Evolutionary conservation across 2,797 vertebrate genomes (phyloP).

Genomic region (Ibycter americanus): DNA sequence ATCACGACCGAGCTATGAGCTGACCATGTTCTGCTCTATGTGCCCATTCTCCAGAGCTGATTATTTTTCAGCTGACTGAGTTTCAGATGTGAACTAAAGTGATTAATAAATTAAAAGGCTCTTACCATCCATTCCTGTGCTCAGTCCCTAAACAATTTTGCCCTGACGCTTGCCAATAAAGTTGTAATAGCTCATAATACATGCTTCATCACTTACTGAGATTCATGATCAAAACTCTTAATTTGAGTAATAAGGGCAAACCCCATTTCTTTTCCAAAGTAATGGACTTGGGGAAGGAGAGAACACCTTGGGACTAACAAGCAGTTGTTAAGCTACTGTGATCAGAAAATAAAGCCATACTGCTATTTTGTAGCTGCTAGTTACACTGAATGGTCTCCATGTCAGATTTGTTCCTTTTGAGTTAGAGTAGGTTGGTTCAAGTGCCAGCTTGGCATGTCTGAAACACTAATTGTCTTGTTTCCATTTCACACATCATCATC

Average conservation of each 20-base stretch:
- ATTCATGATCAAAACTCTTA: neutral
- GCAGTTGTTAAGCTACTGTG: neutral
- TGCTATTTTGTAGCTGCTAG: neutral
- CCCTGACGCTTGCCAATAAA: neutral
- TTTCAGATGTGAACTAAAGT: conserved; percentile 14
- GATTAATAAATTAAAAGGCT: conserved; percentile 31
- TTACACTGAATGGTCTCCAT: neutral
- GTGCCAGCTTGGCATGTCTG: neutral
- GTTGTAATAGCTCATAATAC: neutral
- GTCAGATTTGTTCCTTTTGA: neutral
- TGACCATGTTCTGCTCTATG: neutral
- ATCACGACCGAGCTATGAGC: neutral
- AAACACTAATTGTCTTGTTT: conserved; percentile 17
- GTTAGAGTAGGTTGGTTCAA: neutral
- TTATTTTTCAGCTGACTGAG: conserved; percentile 21
- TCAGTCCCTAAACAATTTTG: neutral
- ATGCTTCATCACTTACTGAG: neutral
- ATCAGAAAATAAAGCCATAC: neutral
- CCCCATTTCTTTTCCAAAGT: neutral
- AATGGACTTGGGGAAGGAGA: neutral
- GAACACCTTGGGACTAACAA: conserved; percentile 35
- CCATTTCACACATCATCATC: conserved; percentile 16
- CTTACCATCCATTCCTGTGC: neutral
- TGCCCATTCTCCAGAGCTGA: neutral
- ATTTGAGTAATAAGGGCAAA: neutral